Base-by-base conservation (phyloP, 2,113 vertebrate genomes). In the Tragelaphus scriptus region DNA sequence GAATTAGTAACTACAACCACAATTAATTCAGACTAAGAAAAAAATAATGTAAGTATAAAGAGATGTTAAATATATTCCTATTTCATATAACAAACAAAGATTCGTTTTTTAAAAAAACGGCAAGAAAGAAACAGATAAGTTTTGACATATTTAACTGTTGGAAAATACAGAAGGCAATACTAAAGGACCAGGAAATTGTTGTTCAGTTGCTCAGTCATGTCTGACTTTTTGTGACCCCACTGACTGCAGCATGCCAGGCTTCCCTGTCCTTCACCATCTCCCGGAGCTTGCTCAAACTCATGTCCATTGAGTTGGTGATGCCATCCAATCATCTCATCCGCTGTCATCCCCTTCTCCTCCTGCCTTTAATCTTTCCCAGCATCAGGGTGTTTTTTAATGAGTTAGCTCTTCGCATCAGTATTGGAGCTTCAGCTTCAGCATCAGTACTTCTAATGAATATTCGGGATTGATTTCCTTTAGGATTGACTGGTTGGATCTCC, bases 121-220 rank as follows among this genome's bases (percentile, higher is more conserved):
- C 47, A 87, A 87, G 17, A n/a, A 51, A 98, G 79, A 94, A 98
- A 95, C 63, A 98, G 81, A 93, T 94, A 97, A 71, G 32, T 55
- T 95, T 75, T 97, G 49, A 90, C 75, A 97, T 95, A 92, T 49
- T 85, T 89, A 97, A 97, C 30, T 95, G 68, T 88, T 71, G 91
- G 94, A 96, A 95, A 94, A 28, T 51, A 81, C 11, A 96, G 91
- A 97, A 26, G 56, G 56, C 93, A 58, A 98, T 97, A 95, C 19
- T 97, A 97, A 98, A 98, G 97, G 90, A 98, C 77, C 95, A 95
- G 94, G 86, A 98, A 97, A 95, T 96, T 71, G 10, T 36, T 36
- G n/a, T 12, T 71, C 68, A 40, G n/a, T 71, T 23, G 68, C 19
- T 71, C 68, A 71, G 68, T 71, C 5, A 1, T 71, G n/a, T 71